Conservation (phyloP, 35 echinoderm and acorn worm genomes). For the Holothuria glaberrima region DNA sequence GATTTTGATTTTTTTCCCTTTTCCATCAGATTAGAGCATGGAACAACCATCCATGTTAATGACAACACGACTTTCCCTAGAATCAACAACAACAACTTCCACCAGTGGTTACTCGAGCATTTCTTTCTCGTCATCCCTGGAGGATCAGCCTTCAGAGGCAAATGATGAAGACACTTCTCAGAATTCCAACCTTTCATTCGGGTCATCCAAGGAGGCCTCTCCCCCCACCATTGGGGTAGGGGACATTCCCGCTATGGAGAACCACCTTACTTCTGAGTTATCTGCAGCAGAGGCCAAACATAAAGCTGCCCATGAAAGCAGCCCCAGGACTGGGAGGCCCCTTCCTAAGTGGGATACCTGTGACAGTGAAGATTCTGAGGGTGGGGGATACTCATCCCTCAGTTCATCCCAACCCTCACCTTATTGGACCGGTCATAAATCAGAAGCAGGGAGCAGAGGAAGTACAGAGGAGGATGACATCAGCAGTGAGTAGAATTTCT, state of each 20-base stretch:
- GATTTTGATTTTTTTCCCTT: too few relatives aligned
- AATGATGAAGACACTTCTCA: constrained; percentile 66
- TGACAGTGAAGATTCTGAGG: constrained; percentile 55
- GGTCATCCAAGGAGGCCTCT: constrained; percentile 52
- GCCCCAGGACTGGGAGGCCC: constrained; percentile 1
- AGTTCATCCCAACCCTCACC: constrained; percentile 34
- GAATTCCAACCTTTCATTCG: constrained; percentile 64
- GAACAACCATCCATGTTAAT: constrained; percentile 52
- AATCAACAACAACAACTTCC: constrained; percentile 48
- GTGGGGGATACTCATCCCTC: constrained; percentile 45
- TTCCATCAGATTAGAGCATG: constrained; percentile 36
- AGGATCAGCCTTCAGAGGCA: constrained; percentile 45
- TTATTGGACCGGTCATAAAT: constrained; percentile 49
- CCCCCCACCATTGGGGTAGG: not conserved
- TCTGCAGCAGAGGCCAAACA: constrained; percentile 13
- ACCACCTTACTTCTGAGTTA: constrained; percentile 2
- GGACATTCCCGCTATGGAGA: not conserved
- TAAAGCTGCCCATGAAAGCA: constrained; percentile 37
- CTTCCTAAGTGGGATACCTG: constrained; percentile 63
- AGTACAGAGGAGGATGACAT: constrained; percentile 29
- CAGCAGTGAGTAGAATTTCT: constrained; percentile 8
- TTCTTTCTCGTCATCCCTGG: constrained; percentile 46
- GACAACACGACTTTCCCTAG: constrained; percentile 56
- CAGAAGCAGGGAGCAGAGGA: not conserved
- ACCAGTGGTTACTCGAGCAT: constrained; percentile 60